Conservation (phyloP, 1,140 invertebrate genomes). For the Anoplophora glabripennis region DNA sequence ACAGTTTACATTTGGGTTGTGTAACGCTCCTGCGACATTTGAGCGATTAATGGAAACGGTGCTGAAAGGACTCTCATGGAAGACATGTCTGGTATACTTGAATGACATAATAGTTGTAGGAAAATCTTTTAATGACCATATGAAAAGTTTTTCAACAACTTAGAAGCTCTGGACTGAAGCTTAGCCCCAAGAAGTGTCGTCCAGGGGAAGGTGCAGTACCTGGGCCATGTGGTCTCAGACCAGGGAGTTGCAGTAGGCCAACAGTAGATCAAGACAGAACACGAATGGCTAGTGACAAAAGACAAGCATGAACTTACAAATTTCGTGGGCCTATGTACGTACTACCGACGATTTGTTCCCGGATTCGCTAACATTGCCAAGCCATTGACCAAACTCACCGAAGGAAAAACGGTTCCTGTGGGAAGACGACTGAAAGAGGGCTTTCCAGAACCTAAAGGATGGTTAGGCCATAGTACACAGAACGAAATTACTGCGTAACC, state of each 20-base stretch:
- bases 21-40: conserved; percentile 37
- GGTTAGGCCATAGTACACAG: conserved; percentile 43
- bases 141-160: conserved; percentile 41
- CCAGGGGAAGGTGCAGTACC: conserved; percentile 40
- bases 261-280: conserved; percentile 44
- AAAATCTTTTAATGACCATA: conserved; percentile 44
- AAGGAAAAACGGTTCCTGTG: conserved; percentile 10
- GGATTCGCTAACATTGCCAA: conserved; percentile 31
- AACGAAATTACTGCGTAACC: conserved; percentile 37
- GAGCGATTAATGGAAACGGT: conserved; percentile 29
- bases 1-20: conserved; percentile 47
- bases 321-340: conserved; percentile 30
- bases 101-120: conserved; percentile 49
- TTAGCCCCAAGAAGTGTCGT: conserved; percentile 46
- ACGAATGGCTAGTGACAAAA: neutral
- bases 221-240: conserved; percentile 47
- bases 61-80: conserved; percentile 17
- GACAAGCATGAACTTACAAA: conserved; percentile 17
- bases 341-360: conserved; percentile 33
- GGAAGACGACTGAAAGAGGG: conserved; percentile 7
- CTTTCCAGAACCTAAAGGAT: conserved; percentile 6
- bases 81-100: conserved; percentile 43
- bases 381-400: conserved; percentile 26
- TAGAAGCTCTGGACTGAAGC: conserved; percentile 36
- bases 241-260: conserved; percentile 45